Evolutionary conservation across 2,113 vertebrate species (phyloP), one percentile per base, ranked within the genome.

Genomic region (Triplophysa dalaica): DNA sequence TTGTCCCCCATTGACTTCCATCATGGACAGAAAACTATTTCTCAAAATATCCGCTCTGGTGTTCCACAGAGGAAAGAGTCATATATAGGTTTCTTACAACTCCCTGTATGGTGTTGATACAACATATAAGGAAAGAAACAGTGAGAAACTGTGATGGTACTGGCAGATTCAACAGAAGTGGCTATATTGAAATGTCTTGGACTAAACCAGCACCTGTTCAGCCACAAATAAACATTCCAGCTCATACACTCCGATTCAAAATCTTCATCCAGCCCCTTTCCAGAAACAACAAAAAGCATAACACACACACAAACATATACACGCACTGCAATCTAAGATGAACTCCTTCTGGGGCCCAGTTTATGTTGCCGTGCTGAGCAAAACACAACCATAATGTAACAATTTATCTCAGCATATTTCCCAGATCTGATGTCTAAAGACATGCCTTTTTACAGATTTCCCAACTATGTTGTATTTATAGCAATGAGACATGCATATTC

Each of bases 211-310:
- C 63, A 70, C 79, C 63, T 64, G 60, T 75, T 64, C 60, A 66
- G 38, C 33, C 75, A 67, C 64, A 63, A 67, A 41, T 73, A 77
- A 83, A 83, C 78, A 83, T 56, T 29, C 45, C 29, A 73, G 41
- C 82, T 29, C 50, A 65, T 64, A 52, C 56, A 68, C 82, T 84
- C 56, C 61, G 65, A 81, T 81, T 87, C 87, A 87, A 66, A 87
- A 73, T 19, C 17, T 41, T 75, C 60, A 75, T 63, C 38, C 38
- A 48, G 63, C 19, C 58, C 22, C 2, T 12, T 38, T 62, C 75
- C 61, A 77, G 75, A 54, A 77, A 33, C 41, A 66, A 66, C 75
- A 54, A 43, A 68, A 63, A 76, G 61, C 38, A 74, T 43, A 70
- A 60, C 50, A 63, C 54, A 75, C 61, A 63, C 69, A 58, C 70